Base-by-base conservation (phyloP, 2,888 invertebrate species). In the Limnephilus marmoratus region DNA sequence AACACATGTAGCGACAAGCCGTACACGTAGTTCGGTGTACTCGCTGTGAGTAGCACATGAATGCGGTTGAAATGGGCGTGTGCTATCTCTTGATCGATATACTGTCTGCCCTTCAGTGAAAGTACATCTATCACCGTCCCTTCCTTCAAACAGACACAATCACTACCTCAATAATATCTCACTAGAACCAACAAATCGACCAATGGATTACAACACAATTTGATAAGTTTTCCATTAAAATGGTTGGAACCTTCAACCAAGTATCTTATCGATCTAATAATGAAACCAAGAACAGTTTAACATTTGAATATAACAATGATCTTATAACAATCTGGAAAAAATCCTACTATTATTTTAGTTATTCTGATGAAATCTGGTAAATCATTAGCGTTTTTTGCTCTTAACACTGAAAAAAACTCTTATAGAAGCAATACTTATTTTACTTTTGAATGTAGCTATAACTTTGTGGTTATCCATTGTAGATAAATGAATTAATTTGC, bases 31-130 rank as follows among this genome's bases (percentile, higher is more conserved):
- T 68, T 24, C 68, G 68, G 85, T 18, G 85, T 85, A 41, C 31
- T 37, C 29, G 81, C 81, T 49, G 87, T 87, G 53, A 15, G 87
- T 68, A 87, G 29, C 34, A 87, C 31, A 34, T 24, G 87, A 34
- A 53, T 31, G 68, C 87, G 68, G 68, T 87, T 34, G 68, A 89
- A 88, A 89, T 89, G 81, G 88, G 88, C 88, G 88, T 89, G 88
- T n/a, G 81, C 88, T 89, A 89, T 89, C 88, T 89, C 88, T 24
- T 34, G 80, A 89, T 89, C 88, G 41, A 34, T 34, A 80, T 41
- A 80, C 88, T 29, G 88, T 80, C 88, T 80, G 88, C 88, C 88
- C 80, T 81, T 88, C 68, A 1, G 24, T 68, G n/a, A 41, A n/a
- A 13, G 18, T 80, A 37, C 88, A 81, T 89, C 41, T 81, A 89